Conservation (phyloP, 2,797 vertebrate genomes). For the Enteromius anoplus region DNA sequence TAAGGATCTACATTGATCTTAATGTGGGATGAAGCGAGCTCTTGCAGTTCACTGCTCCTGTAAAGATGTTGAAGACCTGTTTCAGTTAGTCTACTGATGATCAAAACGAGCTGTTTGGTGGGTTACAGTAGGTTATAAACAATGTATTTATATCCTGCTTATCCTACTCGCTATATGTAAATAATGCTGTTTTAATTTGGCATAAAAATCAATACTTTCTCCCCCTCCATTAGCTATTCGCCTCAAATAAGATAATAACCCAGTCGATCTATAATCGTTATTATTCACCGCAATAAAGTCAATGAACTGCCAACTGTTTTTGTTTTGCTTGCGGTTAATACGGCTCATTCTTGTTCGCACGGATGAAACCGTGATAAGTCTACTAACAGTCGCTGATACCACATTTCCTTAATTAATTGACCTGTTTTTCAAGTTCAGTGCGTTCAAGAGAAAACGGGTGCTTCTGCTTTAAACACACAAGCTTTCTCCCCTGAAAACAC, state of each 20-base stretch:
- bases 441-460: conserved; percentile 6
- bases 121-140: not conserved
- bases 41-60: not conserved
- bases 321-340: not conserved
- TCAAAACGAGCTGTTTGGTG: not conserved
- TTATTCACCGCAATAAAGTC: conserved; percentile 7
- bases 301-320: not conserved
- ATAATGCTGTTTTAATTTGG: not conserved
- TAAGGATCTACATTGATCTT: not conserved
- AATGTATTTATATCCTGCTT: not conserved
- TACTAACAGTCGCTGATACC: not conserved
- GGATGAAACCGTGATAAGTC: not conserved
- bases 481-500: not conserved
- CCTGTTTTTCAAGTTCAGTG: conserved; percentile 46
- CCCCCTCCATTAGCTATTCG: not conserved
- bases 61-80: not conserved
- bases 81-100: not conserved
- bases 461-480: not conserved
- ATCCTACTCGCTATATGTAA: not conserved
- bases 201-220: not conserved
- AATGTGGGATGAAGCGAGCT: not conserved
- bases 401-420: conserved; percentile 16
- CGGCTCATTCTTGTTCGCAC: not conserved
- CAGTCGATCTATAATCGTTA: not conserved
- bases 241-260: not conserved